phyloP scores from a whole-genome alignment of 2,113 vertebrate species.

The Rhinolophus sinicus region DNA sequence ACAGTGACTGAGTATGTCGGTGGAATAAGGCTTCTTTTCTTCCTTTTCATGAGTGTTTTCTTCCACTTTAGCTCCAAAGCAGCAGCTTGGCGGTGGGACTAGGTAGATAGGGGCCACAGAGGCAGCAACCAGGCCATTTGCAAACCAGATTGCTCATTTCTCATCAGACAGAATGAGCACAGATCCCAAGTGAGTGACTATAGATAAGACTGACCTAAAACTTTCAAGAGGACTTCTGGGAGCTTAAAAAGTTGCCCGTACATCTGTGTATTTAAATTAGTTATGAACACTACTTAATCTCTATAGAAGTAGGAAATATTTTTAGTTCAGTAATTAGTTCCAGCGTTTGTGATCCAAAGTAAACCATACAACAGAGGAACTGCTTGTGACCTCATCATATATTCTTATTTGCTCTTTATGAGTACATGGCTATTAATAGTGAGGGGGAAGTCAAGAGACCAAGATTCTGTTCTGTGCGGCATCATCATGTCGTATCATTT shows the following conservation, averaged over 20 bases:
- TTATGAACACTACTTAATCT: not conserved
- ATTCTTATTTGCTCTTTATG: constrained; percentile 37
- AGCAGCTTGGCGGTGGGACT: not conserved
- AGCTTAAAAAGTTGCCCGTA: not conserved
- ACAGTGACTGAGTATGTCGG: not conserved
- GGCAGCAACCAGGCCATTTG: not conserved
- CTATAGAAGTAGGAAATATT: not conserved
- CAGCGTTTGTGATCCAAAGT: not conserved
- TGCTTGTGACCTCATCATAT: constrained; percentile 17
- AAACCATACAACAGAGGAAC: not conserved
- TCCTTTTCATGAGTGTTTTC: constrained; percentile 6
- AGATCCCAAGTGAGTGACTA: not conserved
- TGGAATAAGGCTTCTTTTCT: not conserved
- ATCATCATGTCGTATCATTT: not conserved
- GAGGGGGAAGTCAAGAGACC: not conserved
- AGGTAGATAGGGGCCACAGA: not conserved
- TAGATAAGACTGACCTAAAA: not conserved
- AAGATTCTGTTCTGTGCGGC: not conserved
- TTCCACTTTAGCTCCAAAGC: not conserved
- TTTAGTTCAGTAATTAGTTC: not conserved
- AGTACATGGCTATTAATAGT: constrained; percentile 59
- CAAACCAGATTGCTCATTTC: not conserved
- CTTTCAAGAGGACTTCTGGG: constrained; percentile 11
- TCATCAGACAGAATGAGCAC: not conserved
- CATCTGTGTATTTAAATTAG: constrained; percentile 8